Evolutionary conservation across 2,888 invertebrate species (phyloP), one percentile per base, ranked within the genome.

Genomic region (Notocelia uddmanniana): DNA sequence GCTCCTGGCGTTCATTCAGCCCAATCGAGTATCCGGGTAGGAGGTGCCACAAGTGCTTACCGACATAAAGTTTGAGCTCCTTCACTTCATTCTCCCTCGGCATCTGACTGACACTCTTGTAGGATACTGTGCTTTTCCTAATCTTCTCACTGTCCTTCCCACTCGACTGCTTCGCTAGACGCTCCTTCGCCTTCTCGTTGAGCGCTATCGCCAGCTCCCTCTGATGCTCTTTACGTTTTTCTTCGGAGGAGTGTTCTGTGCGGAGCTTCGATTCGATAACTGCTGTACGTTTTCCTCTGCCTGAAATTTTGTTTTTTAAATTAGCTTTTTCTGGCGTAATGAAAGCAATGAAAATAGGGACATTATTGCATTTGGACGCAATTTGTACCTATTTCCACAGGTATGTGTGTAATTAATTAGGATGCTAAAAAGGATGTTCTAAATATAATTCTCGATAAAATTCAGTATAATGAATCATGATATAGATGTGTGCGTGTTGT

Each of bases 221-320:
- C 88, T 99, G 99, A 94, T 99, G 99, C 83, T 98, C 97, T 79
- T 98, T 98, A 15, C 99, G 96, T 88, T 99, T 99, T 83, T 99
- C 99, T 87, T 99, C 99, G 0, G 98, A 97, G 13, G 98, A 98
- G 79, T 97, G 97, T 85, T 99, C 99, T 48, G 97, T 98, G 82
- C 99, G 95, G 10, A 99, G 95, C 89, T 99, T 98, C 3, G 97
- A 98, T 83, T 99, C 98, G 48, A 99, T 95, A 8, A 99, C 97
- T 2, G 99, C 98, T 45, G 97, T 98, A 77, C 99, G 95, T 86
- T 96, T 98, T 75, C 97, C 98, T 76, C 95, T 92, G 0, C 95
- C 95, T 94, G 82, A 67, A 86, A 84, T 71, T 68, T 68, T n/a
- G 11, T 23, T 19, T 9, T 0, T 34, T 58, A 11, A 19, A 19